Evolutionary conservation across 1,140 invertebrate genomes (phyloP).

Genomic region (Bombus balteatus): DNA sequence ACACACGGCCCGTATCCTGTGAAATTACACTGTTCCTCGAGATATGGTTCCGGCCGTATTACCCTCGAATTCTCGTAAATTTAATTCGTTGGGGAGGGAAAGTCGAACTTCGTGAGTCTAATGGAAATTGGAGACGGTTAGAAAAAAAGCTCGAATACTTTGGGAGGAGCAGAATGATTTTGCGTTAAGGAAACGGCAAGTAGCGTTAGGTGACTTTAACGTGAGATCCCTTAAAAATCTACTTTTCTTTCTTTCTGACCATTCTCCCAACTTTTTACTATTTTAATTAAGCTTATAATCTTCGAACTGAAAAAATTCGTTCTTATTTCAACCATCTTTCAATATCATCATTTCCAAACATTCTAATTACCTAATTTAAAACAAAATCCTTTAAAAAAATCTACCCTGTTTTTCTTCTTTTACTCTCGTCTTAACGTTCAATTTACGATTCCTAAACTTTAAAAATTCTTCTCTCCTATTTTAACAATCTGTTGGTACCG

Average conservation of each 20-base stretch:
- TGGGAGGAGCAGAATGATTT: background rate
- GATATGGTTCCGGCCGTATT: slow-evolving; percentile 3
- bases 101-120: background rate
- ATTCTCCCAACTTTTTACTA: too few species aligned
- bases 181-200: background rate
- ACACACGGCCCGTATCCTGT: background rate
- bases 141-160: background rate
- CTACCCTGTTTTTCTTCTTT: too few species aligned
- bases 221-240: too few species aligned
- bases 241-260: too few species aligned
- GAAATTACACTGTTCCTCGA: slow-evolving; percentile 27
- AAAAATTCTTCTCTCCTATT: background rate
- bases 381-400: too few species aligned
- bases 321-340: too few species aligned
- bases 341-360: too few species aligned
- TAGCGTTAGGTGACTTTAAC: too few species aligned
- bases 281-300: too few species aligned
- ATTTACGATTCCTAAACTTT: background rate
- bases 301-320: too few species aligned
- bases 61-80: background rate
- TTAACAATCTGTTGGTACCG: too few species aligned
- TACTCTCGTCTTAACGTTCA: background rate
- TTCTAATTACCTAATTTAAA: too few species aligned
- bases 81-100: background rate
- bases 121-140: background rate